Evolutionary conservation across 1,140 invertebrate genomes (phyloP).

Genomic region (Drosophila sucinea): DNA sequence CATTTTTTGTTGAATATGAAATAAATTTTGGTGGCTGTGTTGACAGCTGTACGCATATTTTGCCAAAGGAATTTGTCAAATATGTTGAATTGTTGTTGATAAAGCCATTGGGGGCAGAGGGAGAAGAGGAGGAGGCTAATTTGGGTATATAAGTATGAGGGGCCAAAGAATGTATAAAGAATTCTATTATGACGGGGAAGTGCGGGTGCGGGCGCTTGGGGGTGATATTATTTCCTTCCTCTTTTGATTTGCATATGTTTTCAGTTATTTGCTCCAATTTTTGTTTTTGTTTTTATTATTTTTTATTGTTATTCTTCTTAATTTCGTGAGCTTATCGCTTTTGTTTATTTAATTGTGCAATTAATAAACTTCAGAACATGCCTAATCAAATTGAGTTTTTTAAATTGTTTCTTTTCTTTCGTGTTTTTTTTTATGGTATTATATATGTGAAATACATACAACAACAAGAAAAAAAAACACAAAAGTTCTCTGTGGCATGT

Average conservation of each 20-base stretch:
- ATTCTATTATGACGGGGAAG: neutral
- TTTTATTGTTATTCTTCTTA: constrained; percentile 3
- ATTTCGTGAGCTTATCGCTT: constrained; percentile 37
- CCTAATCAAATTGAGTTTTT: constrained; percentile 47
- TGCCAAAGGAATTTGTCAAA: constrained; percentile 53
- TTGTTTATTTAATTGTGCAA: constrained; percentile 34
- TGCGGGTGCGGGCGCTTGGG: neutral
- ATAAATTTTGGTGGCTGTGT: constrained; percentile 53
- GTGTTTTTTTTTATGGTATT: neutral
- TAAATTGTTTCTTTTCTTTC: constrained; percentile 25
- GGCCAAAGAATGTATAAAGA: neutral
- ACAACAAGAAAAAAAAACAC: constrained; percentile 29
- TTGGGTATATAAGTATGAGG: neutral
- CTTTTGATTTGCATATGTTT: constrained; percentile 16
- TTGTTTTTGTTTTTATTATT: neutral
- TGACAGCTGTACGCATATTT: constrained; percentile 53
- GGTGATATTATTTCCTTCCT: constrained; percentile 14
- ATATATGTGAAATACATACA: constrained; percentile 7
- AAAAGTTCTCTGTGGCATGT: constrained; percentile 64
- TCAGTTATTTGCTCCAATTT: neutral
- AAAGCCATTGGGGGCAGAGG: constrained; percentile 32
- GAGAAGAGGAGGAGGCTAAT: constrained; percentile 21
- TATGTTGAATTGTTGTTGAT: constrained; percentile 53
- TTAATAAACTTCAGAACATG: constrained; percentile 43
- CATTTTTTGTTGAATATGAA: constrained; percentile 37